Base-by-base conservation (phyloP, 2,888 invertebrate species). In the Xanthia togata region DNA sequence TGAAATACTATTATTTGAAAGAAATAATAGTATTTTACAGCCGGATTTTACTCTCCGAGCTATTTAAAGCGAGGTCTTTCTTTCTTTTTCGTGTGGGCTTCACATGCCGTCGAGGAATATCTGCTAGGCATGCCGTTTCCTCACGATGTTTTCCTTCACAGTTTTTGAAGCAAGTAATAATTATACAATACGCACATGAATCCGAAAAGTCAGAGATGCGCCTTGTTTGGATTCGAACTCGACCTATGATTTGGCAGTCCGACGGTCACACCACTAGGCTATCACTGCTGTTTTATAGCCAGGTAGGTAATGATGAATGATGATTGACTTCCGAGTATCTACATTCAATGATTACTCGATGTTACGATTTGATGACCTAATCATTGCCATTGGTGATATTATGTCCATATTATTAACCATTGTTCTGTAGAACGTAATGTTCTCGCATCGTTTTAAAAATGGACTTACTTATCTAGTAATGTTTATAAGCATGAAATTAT, bases 391-490 rank as follows among this genome's bases (percentile, higher is more conserved):
- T 57, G 63, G 63, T 59, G 9, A 6, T 23, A 68, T 59, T 55
- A 70, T 67, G 41, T 50, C 50, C 63, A n/a, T 64, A 69, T 63
- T 81, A 81, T 84, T 63, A 64, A 59, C 84, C 53, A 83, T 83
- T 83, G 83, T 83, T 73, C 8, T 12, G 20, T 23, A 70, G 31
- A 60, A 50, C 4, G 60, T 65, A 57, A 70, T 81, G 69, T 65
- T 26, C 47, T 53, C 20, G 41, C 44, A 35, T n/a, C 3, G 31
- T 60, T 69, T 59, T 44, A 50, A 79, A 50, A 73, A 68, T 47
- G 3, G 31, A 26, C 23, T 20, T 17, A 4, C 31, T 11, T 50
- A n/a, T 53, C 41, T 72, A 50, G 20, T 8, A 9, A 26, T n/a
- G 20, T 41, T 41, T 59, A 4, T 31, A 59, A 65, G 31, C 14